These are phyloP conservation scores for Astropecten irregularis DNA, from an alignment of 53 echinoderm and acorn worm genomes.

Conservation along the genomic window DNA sequence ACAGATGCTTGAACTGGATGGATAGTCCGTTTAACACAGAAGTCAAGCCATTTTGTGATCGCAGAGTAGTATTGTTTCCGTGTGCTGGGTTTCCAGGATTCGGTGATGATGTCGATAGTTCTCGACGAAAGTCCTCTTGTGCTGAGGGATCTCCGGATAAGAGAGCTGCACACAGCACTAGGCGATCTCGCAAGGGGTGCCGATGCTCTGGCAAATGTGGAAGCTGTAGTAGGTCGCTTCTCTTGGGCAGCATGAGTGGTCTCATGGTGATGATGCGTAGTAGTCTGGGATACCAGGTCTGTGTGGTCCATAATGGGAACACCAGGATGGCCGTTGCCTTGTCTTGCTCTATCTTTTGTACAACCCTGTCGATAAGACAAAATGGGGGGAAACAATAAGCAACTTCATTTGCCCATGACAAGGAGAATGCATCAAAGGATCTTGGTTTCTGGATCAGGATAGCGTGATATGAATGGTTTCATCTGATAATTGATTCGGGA, in stretches of 20 bases:
- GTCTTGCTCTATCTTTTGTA: not conserved
- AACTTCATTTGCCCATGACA: not conserved
- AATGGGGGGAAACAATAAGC: not conserved
- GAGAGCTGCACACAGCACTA: not conserved
- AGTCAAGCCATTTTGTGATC: not conserved
- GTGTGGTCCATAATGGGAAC: not conserved
- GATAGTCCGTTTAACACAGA: conserved; percentile 1
- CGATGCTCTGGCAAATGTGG: not conserved
- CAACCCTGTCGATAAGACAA: not conserved
- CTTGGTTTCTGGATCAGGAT: not conserved
- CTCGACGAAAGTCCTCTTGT: not conserved
- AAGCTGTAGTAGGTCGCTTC: not conserved
- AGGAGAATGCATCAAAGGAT: not conserved
- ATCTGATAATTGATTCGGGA: not conserved
- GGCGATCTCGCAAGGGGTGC: not conserved
- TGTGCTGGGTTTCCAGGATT: not conserved
- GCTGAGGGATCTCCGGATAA: not conserved
- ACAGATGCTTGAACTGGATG: not conserved
- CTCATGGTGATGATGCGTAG: not conserved
- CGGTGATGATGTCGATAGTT: not conserved
- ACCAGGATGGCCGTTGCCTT: not conserved
- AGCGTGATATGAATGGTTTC: not conserved
- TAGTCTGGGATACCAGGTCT: not conserved
- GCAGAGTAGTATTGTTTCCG: not conserved
- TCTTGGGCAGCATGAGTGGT: not conserved